A percentile compares a stretch with the other conserved stretches of the same genome.
These are phyloP conservation scores for Nettapus auritus DNA, from an alignment of 2,113 vertebrate genomes.

Conservation along the genomic window DNA sequence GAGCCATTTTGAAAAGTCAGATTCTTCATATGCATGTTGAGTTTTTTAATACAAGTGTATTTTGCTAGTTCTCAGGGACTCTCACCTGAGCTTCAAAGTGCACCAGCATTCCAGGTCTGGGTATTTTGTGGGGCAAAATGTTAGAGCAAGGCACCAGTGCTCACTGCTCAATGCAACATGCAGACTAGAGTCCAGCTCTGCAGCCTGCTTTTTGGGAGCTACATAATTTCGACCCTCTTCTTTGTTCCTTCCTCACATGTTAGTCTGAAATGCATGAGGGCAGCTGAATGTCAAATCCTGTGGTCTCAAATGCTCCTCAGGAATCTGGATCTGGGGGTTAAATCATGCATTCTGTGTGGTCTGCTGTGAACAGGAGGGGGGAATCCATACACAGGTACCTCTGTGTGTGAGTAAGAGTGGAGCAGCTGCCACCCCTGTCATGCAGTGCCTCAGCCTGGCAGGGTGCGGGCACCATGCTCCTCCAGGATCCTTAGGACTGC, in stretches of 20 bases:
- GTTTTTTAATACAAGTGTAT: not conserved
- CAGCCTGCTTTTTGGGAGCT: not conserved
- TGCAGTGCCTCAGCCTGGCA: not conserved
- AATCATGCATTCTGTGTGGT: not conserved
- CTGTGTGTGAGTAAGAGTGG: not conserved
- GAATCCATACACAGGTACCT: not conserved
- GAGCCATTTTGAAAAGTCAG: not conserved
- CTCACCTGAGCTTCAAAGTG: not conserved
- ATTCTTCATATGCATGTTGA: accelerated
- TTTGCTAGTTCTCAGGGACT: not conserved
- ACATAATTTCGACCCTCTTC: not conserved
- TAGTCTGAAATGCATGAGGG: too few species aligned
- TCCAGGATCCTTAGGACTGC: not conserved
- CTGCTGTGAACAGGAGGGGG: not conserved
- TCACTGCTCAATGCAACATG: not conserved
- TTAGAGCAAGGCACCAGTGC: accelerated
- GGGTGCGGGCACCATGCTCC: not conserved
- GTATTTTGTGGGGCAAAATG: not conserved
- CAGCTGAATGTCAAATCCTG: not conserved
- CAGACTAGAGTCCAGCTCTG: not conserved
- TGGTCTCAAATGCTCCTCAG: not conserved
- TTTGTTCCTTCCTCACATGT: too few species aligned
- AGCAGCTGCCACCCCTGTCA: too few species aligned
- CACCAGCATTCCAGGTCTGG: not conserved
- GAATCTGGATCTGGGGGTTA: not conserved